Conservation (phyloP, 2,113 vertebrate genomes). For the Epinephelus moara region DNA sequence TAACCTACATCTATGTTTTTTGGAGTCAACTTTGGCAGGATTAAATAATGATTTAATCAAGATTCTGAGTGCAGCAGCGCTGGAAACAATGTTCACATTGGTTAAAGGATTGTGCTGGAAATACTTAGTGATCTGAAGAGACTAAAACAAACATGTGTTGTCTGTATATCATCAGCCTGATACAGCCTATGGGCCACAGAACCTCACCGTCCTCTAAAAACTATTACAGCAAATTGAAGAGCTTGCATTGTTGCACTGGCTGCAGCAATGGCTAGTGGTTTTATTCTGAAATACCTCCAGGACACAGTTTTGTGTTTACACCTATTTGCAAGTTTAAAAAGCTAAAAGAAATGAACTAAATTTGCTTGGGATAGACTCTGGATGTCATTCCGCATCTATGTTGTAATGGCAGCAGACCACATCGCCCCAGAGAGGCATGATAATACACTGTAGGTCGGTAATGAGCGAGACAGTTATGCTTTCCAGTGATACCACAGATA, state of each 20-base stretch:
- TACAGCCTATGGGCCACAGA: no score
- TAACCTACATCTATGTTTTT: background rate
- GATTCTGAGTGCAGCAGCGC: background rate
- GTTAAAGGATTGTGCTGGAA: background rate
- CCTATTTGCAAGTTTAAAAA: no score
- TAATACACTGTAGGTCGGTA: background rate
- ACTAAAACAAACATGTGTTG: background rate
- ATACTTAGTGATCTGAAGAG: background rate
- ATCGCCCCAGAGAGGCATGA: background rate
- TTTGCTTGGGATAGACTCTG: no score
- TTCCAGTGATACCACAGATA: background rate
- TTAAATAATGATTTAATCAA: background rate
- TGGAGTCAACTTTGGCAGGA: background rate
- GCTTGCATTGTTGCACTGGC: background rate
- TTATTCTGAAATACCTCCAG: no score
- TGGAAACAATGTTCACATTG: background rate
- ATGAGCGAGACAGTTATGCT: background rate
- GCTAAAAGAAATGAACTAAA: background rate
- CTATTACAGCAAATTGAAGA: no score
- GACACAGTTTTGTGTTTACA: no score
- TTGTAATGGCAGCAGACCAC: background rate
- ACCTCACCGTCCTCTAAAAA: no score
- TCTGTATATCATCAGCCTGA: background rate
- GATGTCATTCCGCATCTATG: background rate
- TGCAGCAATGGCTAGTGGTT: no score